Conservation (phyloP, 2,797 vertebrate species). For the Siniperca undulata region DNA sequence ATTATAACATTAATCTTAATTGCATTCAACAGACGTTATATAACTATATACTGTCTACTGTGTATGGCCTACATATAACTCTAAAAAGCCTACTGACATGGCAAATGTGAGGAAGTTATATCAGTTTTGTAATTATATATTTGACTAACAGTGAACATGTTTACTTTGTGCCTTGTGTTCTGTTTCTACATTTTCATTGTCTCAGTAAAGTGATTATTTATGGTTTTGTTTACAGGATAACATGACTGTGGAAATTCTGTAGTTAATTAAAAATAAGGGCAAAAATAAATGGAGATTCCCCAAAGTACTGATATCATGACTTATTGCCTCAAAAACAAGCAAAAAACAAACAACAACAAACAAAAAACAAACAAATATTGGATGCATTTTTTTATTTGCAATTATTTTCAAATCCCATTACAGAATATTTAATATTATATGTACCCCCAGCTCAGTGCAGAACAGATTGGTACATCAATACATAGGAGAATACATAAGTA, state of each 20-base stretch:
- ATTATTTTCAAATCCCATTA: not conserved
- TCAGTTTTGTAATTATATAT: not conserved
- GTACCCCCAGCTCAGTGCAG: not conserved
- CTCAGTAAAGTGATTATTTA: not conserved
- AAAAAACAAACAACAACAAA: not conserved
- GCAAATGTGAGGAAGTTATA: not conserved
- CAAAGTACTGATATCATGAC: not conserved
- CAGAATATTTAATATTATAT: not conserved
- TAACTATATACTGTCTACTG: not conserved
- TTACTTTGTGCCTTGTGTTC: not conserved
- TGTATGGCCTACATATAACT: not conserved
- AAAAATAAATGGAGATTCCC: not conserved
- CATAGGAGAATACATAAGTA: not conserved
- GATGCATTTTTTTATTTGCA: not conserved
- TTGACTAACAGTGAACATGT: not conserved
- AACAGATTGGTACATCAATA: not conserved
- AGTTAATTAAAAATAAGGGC: not conserved
- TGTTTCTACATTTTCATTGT: not conserved
- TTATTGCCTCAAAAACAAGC: not conserved
- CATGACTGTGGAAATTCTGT: not conserved
- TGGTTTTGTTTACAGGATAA: not conserved
- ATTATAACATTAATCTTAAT: not conserved
- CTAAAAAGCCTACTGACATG: no score
- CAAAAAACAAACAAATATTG: not conserved
- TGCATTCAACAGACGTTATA: not conserved